Evolutionary conservation across 2,888 invertebrate species (phyloP).

Genomic region (Andrena bucephala): DNA sequence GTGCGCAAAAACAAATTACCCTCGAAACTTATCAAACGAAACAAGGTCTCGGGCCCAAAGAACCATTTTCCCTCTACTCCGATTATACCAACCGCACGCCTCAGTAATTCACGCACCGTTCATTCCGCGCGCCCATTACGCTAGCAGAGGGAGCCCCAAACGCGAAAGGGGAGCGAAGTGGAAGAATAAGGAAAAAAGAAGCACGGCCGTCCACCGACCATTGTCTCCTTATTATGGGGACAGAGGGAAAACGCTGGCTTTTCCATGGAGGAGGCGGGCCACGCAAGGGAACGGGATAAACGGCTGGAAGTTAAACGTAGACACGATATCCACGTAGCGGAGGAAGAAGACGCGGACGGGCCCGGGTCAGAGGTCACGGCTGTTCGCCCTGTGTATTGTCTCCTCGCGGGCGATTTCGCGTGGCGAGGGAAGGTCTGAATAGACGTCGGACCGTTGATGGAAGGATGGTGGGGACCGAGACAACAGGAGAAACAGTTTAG

Average conservation of each 20-base stretch:
- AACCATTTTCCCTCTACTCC: too few relatives aligned
- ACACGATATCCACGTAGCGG: constrained; percentile 31
- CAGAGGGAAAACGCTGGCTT: constrained; percentile 22
- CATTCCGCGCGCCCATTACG: constrained; percentile 27
- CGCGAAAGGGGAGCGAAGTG: background rate
- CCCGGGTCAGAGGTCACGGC: constrained; percentile 65
- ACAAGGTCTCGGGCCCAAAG: too few relatives aligned
- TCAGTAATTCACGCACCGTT: constrained; percentile 6
- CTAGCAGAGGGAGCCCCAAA: background rate
- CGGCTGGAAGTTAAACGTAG: constrained; percentile 53
- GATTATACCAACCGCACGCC: too few relatives aligned
- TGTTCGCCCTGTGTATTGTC: constrained; percentile 59
- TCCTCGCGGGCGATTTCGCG: constrained; percentile 18
- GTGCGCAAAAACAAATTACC: too few relatives aligned
- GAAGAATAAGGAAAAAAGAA: constrained; percentile 1
- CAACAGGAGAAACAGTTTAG: constrained; percentile 55
- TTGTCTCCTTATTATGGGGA: constrained; percentile 53
- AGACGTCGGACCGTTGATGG: constrained; percentile 30
- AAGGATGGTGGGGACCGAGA: constrained; percentile 43
- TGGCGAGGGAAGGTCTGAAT: constrained; percentile 28
- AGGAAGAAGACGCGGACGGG: constrained; percentile 17
- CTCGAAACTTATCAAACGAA: too few relatives aligned
- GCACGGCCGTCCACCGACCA: background rate
- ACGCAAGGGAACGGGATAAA: constrained; percentile 44
- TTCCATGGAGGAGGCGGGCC: constrained; percentile 2